These are phyloP conservation scores for Autographa gamma DNA, from an alignment of 2,888 invertebrate species.

Conservation along the genomic window DNA sequence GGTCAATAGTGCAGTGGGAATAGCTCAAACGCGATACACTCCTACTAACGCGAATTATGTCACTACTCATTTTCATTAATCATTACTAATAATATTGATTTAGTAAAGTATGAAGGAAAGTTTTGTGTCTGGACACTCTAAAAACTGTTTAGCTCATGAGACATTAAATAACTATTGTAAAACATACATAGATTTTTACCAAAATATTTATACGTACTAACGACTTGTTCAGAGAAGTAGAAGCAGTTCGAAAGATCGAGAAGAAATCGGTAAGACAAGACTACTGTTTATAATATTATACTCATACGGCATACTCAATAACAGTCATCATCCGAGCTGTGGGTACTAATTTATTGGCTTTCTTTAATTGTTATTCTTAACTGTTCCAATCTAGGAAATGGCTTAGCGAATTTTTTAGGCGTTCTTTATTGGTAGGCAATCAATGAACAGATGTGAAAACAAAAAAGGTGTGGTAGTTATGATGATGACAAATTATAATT, in stretches of 20 bases:
- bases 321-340: not conserved
- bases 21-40: constrained; percentile 31
- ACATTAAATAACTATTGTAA: no score
- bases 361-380: not conserved
- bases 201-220: no score
- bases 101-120: not conserved
- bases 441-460: no score
- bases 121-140: not conserved
- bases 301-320: not conserved
- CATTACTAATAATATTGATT: not conserved
- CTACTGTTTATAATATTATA: not conserved
- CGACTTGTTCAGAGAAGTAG: no score
- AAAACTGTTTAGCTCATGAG: no score
- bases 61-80: not conserved
- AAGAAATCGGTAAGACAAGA: not conserved
- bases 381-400: no score
- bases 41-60: constrained; percentile 3
- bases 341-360: not conserved
- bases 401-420: no score
- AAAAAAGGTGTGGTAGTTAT: no score
- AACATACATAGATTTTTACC: no score
- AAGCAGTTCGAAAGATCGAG: no score
- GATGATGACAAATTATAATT: no score
- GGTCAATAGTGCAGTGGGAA: constrained; percentile 71
- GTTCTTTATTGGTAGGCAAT: no score